Evolutionary conservation across 2,113 vertebrate genomes (phyloP), one percentile per base, ranked within the genome.

Genomic region (Xerus inauris): DNA sequence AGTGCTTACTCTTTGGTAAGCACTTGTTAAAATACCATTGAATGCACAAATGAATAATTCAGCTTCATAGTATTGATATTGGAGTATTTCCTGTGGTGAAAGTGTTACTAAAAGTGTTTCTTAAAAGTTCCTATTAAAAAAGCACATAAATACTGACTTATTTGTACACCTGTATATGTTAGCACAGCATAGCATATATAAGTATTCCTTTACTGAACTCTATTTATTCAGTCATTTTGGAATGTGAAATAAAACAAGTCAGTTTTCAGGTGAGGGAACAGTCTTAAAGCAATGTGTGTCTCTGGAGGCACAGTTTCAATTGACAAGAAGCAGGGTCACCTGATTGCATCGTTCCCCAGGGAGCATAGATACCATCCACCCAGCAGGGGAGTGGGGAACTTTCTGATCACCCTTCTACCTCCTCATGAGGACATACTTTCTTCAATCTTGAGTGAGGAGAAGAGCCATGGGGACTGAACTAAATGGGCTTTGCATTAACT

Each of bases 81-180:
- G 35, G 26, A 92, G 16, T 80, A 79, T 45, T 91, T 85, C 19
- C 51, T 81, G 9, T 42, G 19, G 26, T 47, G 8, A 92, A 88
- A 35, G 6, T 72, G 10, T 72, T 32, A 35, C 35, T 84, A 57
- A 38, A 92, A 77, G 30, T 47, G 35, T 73, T 91, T 89, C 91
- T 88, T 88, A 79, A 94, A 81, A 69, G 32, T 89, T 69, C 49
- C 17, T 19, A 11, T 59, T 64, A 72, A 38, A 40, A 90, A 71
- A 42, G 45, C 20, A 24, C 38, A 85, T 32, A 89, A 83, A 83
- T 45, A 87, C 35, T 65, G 19, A 82, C 10, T 88, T 71, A 62
- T 65, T 77, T 84, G 40, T 54, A 87, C 10, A 73, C 42, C 32
- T 92, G 38, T 16, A 3, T 26, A 38, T 49, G 13, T 64, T 73